phyloP scores from a whole-genome alignment of 2,797 vertebrate genomes.

The Brachyrhaphis roseni region DNA sequence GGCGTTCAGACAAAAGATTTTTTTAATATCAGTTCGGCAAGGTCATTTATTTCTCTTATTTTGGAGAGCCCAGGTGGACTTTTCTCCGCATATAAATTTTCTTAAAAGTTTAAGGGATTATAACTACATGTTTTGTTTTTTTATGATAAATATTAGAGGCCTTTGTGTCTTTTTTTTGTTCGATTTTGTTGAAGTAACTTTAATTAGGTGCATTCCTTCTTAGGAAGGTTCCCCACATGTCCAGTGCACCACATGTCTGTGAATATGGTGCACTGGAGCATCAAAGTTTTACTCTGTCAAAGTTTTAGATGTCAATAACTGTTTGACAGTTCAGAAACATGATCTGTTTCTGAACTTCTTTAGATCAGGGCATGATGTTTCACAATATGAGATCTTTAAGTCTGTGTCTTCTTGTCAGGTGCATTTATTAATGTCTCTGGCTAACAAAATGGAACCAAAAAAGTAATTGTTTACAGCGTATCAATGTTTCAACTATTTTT shows the following conservation, averaged over 20 bases:
- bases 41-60: neutral
- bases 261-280: neutral
- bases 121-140: neutral
- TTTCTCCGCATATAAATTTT: neutral
- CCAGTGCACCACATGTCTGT: too few relatives aligned
- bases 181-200: neutral
- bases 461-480: neutral
- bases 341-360: neutral
- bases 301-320: constrained; percentile 1
- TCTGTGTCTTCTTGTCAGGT: neutral
- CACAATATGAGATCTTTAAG: neutral
- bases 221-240: neutral
- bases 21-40: neutral
- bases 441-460: neutral
- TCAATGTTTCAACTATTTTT: neutral
- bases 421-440: too few relatives aligned
- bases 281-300: neutral
- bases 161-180: neutral
- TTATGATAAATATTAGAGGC: neutral
- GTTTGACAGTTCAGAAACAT: too few relatives aligned
- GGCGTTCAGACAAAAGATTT: neutral
- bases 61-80: neutral
- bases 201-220: neutral
- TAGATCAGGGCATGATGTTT: neutral
- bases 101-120: neutral